Conservation (phyloP, 2,888 invertebrate genomes). For the Melanotus villosus region DNA sequence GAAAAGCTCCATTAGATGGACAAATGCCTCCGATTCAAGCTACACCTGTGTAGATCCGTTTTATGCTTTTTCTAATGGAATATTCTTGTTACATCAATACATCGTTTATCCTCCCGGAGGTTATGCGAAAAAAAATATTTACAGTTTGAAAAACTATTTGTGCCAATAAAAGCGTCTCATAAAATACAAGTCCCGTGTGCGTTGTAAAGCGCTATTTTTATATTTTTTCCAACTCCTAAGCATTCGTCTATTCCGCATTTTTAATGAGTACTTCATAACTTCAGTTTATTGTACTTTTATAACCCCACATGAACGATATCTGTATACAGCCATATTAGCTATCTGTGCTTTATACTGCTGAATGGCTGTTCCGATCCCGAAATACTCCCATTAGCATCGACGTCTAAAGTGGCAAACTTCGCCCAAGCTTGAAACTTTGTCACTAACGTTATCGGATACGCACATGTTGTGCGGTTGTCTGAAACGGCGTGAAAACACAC, state of each 20-base stretch:
- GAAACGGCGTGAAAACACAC: background rate
- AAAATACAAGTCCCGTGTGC: background rate
- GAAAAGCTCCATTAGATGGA: conserved; percentile 51
- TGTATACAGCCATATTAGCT: too few relatives aligned
- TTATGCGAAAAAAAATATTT: conserved; percentile 1
- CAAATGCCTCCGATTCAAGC: conserved; percentile 47
- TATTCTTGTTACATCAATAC: conserved; percentile 16
- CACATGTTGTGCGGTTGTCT: background rate
- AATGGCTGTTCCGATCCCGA: too few relatives aligned
- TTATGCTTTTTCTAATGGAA: conserved; percentile 34
- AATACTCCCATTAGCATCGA: background rate
- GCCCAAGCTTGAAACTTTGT: background rate
- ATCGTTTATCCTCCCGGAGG: conserved; percentile 3
- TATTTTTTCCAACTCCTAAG: too few relatives aligned
- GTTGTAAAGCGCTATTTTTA: too few relatives aligned
- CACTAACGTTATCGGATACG: background rate
- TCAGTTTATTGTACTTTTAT: too few relatives aligned
- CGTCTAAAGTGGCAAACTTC: background rate
- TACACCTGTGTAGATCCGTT: conserved; percentile 24
- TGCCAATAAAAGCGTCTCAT: conserved; percentile 13
- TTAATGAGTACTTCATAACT: too few relatives aligned
- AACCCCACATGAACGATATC: too few relatives aligned
- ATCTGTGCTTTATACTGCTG: too few relatives aligned
- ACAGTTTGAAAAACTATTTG: conserved; percentile 1
- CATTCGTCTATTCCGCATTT: too few relatives aligned